Conservation (phyloP, 2,797 vertebrate species). For the Calcarius lapponicus region DNA sequence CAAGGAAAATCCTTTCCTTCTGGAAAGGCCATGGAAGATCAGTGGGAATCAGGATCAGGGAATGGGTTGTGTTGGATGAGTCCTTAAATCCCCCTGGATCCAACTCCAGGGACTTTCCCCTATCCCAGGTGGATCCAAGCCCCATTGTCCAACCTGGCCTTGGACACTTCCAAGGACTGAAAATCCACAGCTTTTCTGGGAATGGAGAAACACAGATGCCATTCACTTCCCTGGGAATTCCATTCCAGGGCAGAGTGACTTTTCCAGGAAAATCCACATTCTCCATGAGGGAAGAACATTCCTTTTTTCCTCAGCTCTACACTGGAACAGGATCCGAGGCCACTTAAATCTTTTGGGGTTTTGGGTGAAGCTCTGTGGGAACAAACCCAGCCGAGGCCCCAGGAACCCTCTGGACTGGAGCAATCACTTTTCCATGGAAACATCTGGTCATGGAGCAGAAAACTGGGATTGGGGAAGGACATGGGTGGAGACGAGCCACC, state of each 20-base stretch:
- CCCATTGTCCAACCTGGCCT: not conserved
- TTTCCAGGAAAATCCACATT: not conserved
- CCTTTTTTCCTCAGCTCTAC: not conserved
- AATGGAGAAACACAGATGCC: not conserved
- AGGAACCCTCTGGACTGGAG: not conserved
- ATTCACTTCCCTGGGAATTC: not conserved
- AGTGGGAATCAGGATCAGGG: not conserved
- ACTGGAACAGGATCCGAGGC: fast-evolving
- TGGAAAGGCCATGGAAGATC: not conserved
- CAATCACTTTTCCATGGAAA: not conserved
- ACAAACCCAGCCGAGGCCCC: fast-evolving
- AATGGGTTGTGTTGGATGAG: not conserved
- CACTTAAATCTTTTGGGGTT: fast-evolving
- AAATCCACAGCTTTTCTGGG: not conserved
- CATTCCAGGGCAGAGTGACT: not conserved
- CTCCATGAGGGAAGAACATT: not conserved
- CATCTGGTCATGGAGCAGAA: not conserved
- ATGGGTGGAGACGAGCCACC: not conserved
- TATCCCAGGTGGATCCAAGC: not conserved
- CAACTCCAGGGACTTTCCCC: not conserved
- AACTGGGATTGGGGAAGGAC: no score
- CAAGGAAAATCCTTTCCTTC: not conserved
- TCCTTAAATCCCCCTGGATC: not conserved
- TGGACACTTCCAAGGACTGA: not conserved
- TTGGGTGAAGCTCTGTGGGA: no score